phyloP scores from a whole-genome alignment of 2,113 vertebrate genomes.

The Ctenodactylus gundi region DNA sequence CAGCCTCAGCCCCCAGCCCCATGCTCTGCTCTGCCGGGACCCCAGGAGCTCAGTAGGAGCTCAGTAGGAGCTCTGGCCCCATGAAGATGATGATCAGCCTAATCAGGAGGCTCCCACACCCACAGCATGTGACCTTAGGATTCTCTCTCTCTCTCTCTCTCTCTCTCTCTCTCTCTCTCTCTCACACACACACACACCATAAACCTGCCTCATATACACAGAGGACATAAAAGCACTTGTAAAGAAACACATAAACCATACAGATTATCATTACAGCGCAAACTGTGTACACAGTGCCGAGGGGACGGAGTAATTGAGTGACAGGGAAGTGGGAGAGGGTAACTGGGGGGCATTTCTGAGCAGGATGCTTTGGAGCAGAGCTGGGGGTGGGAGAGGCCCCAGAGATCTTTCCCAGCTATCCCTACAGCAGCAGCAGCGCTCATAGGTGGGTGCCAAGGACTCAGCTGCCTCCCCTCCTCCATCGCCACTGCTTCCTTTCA shows the following conservation, averaged over 20 bases:
- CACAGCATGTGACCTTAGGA: neutral
- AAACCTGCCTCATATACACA: constrained; percentile 32
- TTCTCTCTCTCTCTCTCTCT: too few species aligned
- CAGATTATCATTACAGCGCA: neutral
- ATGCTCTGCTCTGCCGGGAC: neutral
- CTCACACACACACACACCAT: neutral
- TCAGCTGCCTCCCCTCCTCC: neutral
- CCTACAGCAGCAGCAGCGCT: neutral
- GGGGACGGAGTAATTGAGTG: neutral
- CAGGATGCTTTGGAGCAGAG: neutral
- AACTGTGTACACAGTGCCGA: neutral
- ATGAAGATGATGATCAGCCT: neutral
- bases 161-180: too few species aligned
- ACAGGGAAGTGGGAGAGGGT: neutral
- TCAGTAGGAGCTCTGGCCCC: neutral
- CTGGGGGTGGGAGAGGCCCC: neutral
- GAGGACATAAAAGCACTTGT: constrained; percentile 54
- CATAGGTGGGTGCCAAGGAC: neutral
- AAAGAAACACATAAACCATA: constrained; percentile 55
- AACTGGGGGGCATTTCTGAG: neutral
- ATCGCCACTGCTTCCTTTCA: neutral
- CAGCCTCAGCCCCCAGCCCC: neutral
- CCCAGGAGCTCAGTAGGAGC: neutral
- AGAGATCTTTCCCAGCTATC: neutral
- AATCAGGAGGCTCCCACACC: neutral